Evolutionary conservation across 2,113 vertebrate genomes (phyloP).

Genomic region (Crotophaga sulcirostris): DNA sequence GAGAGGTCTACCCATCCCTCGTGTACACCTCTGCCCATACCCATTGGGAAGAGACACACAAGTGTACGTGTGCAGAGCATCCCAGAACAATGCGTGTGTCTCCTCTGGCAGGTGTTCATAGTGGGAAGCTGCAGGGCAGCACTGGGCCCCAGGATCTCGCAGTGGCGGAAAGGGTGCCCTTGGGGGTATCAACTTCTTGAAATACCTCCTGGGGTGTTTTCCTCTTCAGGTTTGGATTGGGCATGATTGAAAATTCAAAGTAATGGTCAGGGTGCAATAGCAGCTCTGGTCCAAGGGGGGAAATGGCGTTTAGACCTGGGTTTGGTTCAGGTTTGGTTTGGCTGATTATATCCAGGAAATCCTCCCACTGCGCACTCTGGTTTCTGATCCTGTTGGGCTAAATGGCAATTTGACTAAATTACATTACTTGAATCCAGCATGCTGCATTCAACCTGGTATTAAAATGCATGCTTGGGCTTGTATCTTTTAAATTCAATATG

Average conservation of each 20-base stretch:
- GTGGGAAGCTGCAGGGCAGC: background rate
- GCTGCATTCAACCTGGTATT: constrained; percentile 16
- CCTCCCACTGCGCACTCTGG: background rate
- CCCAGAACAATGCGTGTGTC: fast-evolving
- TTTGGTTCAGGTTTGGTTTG: constrained; percentile 18
- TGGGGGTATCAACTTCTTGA: background rate
- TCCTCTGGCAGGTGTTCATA: background rate
- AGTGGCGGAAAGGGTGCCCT: background rate
- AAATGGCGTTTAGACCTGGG: background rate
- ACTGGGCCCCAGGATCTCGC: background rate
- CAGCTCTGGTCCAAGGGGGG: background rate
- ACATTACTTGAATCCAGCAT: background rate
- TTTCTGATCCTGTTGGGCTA: constrained; percentile 18
- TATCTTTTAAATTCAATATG: constrained; percentile 65
- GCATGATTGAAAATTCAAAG: background rate
- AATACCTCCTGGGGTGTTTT: background rate
- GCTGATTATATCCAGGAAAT: constrained; percentile 17
- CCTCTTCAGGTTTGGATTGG: background rate
- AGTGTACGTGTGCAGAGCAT: background rate
- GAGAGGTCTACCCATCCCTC: background rate
- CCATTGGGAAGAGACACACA: fast-evolving
- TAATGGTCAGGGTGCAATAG: background rate
- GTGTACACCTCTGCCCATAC: fast-evolving
- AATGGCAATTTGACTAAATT: constrained; percentile 14
- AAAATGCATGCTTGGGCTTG: constrained; percentile 17